phyloP scores from a whole-genome alignment of 2,888 invertebrate species.

The Chrysina gloriosa region DNA sequence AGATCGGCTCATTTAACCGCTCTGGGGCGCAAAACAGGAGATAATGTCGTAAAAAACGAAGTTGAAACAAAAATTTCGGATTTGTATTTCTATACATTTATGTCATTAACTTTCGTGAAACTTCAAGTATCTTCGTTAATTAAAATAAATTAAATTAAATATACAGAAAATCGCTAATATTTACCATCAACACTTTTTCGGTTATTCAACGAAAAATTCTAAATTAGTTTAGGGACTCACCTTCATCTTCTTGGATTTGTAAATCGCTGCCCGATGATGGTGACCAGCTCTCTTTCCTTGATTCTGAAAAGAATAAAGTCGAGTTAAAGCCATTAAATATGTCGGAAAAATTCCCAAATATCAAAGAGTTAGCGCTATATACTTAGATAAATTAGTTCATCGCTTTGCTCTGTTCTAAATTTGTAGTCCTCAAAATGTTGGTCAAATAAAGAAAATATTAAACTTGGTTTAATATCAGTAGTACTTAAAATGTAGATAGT shows the following conservation, averaged over 20 bases:
- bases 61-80: no score
- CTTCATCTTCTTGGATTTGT: constrained; percentile 4
- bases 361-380: no score
- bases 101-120: neutral
- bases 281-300: constrained; percentile 14
- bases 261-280: constrained; percentile 11
- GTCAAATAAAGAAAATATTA: no score
- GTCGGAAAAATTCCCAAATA: neutral
- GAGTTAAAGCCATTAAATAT: neutral
- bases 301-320: constrained; percentile 1
- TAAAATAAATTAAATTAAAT: neutral
- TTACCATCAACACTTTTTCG: no score
- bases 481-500: no score
- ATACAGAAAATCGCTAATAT: neutral
- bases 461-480: no score
- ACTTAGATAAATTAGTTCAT: no score
- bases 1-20: no score
- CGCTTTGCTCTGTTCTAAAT: no score
- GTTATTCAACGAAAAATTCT: neutral
- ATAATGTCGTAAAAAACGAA: no score
- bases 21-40: no score
- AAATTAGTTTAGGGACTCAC: constrained; percentile 13
- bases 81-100: neutral
- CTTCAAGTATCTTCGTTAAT: neutral
- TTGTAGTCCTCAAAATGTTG: no score